Percentiles rank a stretch among this genome's conserved stretches.
These are phyloP conservation scores for Galerucella pusilla DNA, from an alignment of 2,888 invertebrate species.

Conservation along the genomic window DNA sequence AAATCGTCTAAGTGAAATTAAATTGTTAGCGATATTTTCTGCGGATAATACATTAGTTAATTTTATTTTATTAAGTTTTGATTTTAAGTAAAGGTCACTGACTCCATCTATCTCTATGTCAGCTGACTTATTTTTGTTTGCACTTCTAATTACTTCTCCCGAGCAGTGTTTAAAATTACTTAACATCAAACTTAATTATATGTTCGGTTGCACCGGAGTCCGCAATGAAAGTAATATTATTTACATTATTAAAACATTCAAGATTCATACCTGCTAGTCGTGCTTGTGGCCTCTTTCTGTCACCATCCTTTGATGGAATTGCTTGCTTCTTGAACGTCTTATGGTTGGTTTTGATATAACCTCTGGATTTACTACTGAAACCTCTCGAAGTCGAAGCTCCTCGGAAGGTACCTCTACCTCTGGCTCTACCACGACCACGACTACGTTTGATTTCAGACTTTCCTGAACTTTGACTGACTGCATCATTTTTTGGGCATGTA, in stretches of 20 bases:
- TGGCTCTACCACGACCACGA: neutral
- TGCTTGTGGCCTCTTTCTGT: no score
- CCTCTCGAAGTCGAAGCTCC: slow-evolving; percentile 6
- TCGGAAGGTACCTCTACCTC: neutral
- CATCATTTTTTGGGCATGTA: slow-evolving; percentile 10
- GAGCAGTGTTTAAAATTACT: slow-evolving; percentile 16
- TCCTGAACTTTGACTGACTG: neutral
- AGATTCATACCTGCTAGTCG: slow-evolving; percentile 9
- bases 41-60: slow-evolving; percentile 21
- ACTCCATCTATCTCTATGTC: slow-evolving; percentile 21
- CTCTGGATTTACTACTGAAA: slow-evolving; percentile 14
- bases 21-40: slow-evolving; percentile 20
- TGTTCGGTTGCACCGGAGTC: slow-evolving; percentile 49
- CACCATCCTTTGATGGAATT: neutral
- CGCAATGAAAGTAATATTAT: slow-evolving; percentile 39
- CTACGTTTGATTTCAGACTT: neutral
- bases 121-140: slow-evolving; percentile 25
- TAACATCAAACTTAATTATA: slow-evolving; percentile 38
- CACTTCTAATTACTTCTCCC: slow-evolving; percentile 22
- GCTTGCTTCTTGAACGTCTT: slow-evolving; percentile 2
- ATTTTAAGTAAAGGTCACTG: slow-evolving; percentile 20
- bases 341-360: neutral
- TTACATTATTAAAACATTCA: neutral
- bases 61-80: slow-evolving; percentile 19
- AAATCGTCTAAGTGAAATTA: slow-evolving; percentile 26